Base-by-base conservation (phyloP, 23 tunicate species). In the Clavelina lepadiformis region DNA sequence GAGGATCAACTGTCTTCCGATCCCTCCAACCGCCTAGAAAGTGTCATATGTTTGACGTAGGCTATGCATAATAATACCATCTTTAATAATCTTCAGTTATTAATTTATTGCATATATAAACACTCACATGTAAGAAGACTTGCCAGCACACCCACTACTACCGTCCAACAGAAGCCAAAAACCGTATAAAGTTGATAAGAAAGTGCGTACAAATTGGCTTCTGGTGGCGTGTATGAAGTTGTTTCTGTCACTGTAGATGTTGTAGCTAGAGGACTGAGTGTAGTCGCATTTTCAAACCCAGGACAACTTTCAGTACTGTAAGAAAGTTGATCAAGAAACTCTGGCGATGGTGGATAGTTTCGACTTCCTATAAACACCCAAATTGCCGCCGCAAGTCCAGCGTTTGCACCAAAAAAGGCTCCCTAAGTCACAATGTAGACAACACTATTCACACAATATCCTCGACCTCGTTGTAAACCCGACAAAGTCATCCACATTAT, bases 201-300 rank as follows among this genome's bases (percentile, higher is more conserved):
- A 51, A 82, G 73, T 3, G 80, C 79, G 67, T 82, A 82, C 19
- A 82, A 65, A 58, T 82, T 80, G 2, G 89, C 89, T 23, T 73
- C 61, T 4, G 89, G 79, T 5, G 89, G 89, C 33, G 63, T 55
- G 33, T 46, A 24, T 11, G 59, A 55, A 35, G 31, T 56, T 22
- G 31, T 56, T 19, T 18, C 31, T 7, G 5, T 52, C 5, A 22
- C 18, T 5, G 78, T 6, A 18, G 7, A 2, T 0, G 72, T 64
- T 11, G 80, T 41, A 3, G 50, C 20, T 3, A 22, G 33, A 18
- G 19, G 1, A 1, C 44, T 52, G 13, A 31, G 7, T 2, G 69
- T 73, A n/a, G n/a, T n/a, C n/a, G n/a, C n/a, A n/a, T n/a, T n/a
- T n/a, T n/a, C n/a, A n/a, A 51, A 68, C 20, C 28, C 46, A 3